phyloP scores from a whole-genome alignment of 2,797 vertebrate genomes.

The Channallabes apus region DNA sequence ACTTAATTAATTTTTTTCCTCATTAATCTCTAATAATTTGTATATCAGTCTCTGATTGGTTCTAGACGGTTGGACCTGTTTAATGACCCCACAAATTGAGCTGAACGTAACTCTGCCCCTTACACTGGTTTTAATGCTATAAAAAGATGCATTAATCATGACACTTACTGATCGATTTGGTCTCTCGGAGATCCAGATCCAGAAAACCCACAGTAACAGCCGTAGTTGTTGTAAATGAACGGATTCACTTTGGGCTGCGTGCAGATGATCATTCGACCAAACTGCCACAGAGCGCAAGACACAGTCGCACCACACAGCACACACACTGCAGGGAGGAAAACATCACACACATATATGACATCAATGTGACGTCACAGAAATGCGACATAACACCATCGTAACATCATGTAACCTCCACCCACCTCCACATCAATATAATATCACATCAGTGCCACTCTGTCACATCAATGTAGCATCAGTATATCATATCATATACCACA shows the following conservation, averaged over 20 bases:
- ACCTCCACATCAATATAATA: neutral
- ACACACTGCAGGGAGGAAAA: neutral
- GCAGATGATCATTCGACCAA: slow-evolving; percentile 53
- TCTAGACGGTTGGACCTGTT: neutral
- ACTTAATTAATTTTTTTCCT: neutral
- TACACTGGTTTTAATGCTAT: neutral
- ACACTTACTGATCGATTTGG: slow-evolving; percentile 52
- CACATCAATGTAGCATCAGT: neutral
- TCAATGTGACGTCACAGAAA: neutral
- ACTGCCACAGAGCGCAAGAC: slow-evolving; percentile 47
- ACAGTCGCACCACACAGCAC: neutral
- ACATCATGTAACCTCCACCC: neutral
- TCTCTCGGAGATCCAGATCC: slow-evolving; percentile 54
- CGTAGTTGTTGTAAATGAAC: slow-evolving; percentile 53
- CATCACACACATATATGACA: neutral
- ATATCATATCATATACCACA: neutral
- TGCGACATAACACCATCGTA: neutral
- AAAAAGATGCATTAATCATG: neutral
- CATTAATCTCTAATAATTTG: neutral
- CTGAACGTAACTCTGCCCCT: neutral
- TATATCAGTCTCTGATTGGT: neutral
- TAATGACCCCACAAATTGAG: neutral
- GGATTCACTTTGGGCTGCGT: slow-evolving; percentile 41
- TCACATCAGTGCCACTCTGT: neutral
- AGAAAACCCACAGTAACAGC: no score